Percentiles rank a stretch among this genome's conserved stretches.
phyloP scores from a whole-genome alignment of 2,797 vertebrate species.

The Scolopax rusticola region DNA sequence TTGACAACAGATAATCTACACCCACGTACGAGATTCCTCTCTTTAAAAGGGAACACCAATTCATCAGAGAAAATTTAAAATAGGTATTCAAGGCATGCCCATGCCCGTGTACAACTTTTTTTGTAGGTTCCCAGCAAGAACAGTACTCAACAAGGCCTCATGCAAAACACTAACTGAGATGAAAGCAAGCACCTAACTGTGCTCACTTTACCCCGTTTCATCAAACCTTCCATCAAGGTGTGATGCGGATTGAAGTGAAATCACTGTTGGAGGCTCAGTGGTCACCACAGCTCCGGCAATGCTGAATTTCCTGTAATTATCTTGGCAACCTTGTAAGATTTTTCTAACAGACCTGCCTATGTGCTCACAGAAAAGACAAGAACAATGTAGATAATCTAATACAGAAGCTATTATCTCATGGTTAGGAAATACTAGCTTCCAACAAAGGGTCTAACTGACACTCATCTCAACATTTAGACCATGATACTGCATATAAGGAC shows the following conservation, averaged over 20 bases:
- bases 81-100: background rate
- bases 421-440: background rate
- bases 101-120: background rate
- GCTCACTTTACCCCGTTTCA: background rate
- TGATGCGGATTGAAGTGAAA: background rate
- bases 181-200: background rate
- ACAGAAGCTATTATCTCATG: background rate
- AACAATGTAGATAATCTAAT: background rate
- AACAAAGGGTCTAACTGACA: background rate
- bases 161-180: background rate
- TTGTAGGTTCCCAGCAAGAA: background rate
- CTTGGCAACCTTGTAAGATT: background rate
- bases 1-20: background rate
- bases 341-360: background rate
- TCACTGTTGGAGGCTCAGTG: background rate
- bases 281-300: background rate
- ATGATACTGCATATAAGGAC: background rate
- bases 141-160: background rate
- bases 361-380: background rate
- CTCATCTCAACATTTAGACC: background rate
- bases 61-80: background rate
- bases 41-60: background rate
- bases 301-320: background rate
- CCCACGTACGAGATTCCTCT: background rate
- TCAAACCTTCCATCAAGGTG: background rate